Evolutionary conservation across 2,113 vertebrate species (phyloP), one percentile per base, ranked within the genome.

Genomic region (Rhinoderma darwinii): DNA sequence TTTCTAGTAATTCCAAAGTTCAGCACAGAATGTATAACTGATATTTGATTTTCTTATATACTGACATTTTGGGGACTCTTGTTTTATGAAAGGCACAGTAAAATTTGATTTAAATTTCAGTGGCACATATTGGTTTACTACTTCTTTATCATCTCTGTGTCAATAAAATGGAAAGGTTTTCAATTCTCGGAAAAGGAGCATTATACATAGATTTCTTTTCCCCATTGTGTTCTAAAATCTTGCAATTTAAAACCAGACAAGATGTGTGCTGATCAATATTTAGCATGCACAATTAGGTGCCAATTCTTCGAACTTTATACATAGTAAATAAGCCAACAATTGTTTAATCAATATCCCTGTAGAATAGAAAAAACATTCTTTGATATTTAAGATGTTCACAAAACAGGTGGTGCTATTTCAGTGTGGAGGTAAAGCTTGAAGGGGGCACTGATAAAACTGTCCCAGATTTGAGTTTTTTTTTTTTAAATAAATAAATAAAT

Each of bases 21-120:
- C 44, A 25, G 37, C 25, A n/a, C 11, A 41, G 8, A 43, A 6
- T n/a, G 22, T 5, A 27, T 27, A n/a, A 41, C 3, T 44, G 20
- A 75, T 44, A 75, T 75, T 75, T 75, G n/a, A 75, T n/a, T 27
- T 41, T 7, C 22, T 73, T n/a, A n/a, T n/a, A 75, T 37, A 72
- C 11, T 75, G 41, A 75, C 10, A 75, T 44, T 43, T 73, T 39
- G 20, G 3, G 0, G 15, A 1, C 22, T 72, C 18, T 37, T 72
- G 68, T 22, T 39, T 37, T 37, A 37, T 72, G 20, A 72, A 63
- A 72, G 1, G 18, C 18, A 37, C 35, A 8, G 1, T 72, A 37
- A 72, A 20, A 72, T 10, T 3, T 22, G 1, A 35, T 20, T 72
- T 20, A 25, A n/a, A 25, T 41, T 43, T 66, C 61, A 27, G 61